A percentile compares a stretch with the other conserved stretches of the same genome.
phyloP scores from a whole-genome alignment of 2,888 invertebrate species.

The Eumerus sabulonum region DNA sequence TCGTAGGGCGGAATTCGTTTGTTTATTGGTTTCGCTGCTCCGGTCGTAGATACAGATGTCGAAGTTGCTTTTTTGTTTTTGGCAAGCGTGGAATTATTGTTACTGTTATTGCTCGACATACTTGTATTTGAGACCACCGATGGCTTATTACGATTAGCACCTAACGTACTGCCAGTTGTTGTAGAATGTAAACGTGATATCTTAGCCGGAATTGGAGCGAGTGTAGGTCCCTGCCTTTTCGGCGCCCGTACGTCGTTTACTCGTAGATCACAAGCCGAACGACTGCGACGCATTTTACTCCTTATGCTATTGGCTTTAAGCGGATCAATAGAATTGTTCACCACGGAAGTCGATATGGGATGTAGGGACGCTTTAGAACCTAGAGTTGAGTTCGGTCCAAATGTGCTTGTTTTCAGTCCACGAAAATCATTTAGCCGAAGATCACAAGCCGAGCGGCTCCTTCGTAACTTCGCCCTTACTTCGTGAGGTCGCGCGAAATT shows the following conservation, averaged over 20 bases:
- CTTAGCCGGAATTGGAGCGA: slow-evolving; percentile 74
- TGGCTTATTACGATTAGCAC: slow-evolving; percentile 25
- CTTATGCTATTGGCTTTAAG: slow-evolving; percentile 57
- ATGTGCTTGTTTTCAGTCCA: neutral
- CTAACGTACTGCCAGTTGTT: neutral
- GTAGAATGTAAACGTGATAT: slow-evolving; percentile 69
- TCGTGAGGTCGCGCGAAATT: slow-evolving; percentile 65
- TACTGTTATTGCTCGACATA: slow-evolving; percentile 10
- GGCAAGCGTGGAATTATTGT: slow-evolving; percentile 24
- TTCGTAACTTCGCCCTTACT: slow-evolving; percentile 72
- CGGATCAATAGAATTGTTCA: slow-evolving; percentile 71
- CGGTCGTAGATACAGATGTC: slow-evolving; percentile 68
- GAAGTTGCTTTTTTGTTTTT: slow-evolving; percentile 47
- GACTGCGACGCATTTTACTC: slow-evolving; percentile 74
- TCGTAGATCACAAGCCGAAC: slow-evolving; percentile 74
- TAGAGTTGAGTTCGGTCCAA: neutral
- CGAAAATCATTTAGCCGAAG: slow-evolving; percentile 70
- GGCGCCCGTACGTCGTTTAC: slow-evolving; percentile 69
- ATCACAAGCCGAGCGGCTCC: slow-evolving; percentile 76
- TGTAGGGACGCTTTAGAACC: slow-evolving; percentile 20
- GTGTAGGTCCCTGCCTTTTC: slow-evolving; percentile 73
- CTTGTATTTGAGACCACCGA: slow-evolving; percentile 11
- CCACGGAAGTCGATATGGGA: too few species aligned
- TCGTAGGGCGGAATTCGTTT: slow-evolving; percentile 84
- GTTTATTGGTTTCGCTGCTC: slow-evolving; percentile 75